phyloP scores from a whole-genome alignment of 2,113 vertebrate genomes.

The Hucho hucho region DNA sequence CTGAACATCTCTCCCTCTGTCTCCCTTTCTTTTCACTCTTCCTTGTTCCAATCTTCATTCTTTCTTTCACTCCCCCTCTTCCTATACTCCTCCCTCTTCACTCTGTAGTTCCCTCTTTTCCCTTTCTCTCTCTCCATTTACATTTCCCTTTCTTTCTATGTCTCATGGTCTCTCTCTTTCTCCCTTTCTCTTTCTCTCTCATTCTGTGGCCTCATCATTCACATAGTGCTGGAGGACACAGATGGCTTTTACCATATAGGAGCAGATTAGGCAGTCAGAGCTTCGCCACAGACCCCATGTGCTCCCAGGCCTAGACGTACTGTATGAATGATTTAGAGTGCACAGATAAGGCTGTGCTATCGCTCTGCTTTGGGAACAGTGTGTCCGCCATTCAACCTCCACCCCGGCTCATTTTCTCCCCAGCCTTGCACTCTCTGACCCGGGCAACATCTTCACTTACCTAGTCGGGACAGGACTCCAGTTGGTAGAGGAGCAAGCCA shows the following conservation, averaged over 20 bases:
- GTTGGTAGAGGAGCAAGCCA: slow-evolving; percentile 24
- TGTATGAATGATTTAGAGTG: slow-evolving; percentile 6
- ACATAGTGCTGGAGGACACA: slow-evolving; percentile 7
- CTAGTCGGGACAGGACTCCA: not conserved
- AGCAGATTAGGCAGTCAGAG: slow-evolving; percentile 4
- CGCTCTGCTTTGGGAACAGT: not conserved
- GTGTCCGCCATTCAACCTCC: not conserved
- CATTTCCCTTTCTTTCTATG: not conserved
- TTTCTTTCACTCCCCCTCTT: not conserved
- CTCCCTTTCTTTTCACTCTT: not conserved
- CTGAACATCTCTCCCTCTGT: no score
- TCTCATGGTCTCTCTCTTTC: not conserved
- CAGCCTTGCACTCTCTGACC: not conserved
- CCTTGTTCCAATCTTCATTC: not conserved
- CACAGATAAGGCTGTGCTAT: not conserved
- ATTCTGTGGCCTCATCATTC: not conserved
- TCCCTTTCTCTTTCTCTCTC: not conserved
- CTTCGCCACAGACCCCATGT: not conserved
- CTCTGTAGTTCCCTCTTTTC: not conserved
- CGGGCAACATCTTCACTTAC: not conserved
- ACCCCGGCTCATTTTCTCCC: not conserved
- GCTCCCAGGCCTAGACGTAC: not conserved
- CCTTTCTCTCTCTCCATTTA: not conserved
- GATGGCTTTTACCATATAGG: not conserved
- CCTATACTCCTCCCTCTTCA: not conserved